Conservation (phyloP, 1,140 invertebrate species). For the Sinella curviseta region DNA sequence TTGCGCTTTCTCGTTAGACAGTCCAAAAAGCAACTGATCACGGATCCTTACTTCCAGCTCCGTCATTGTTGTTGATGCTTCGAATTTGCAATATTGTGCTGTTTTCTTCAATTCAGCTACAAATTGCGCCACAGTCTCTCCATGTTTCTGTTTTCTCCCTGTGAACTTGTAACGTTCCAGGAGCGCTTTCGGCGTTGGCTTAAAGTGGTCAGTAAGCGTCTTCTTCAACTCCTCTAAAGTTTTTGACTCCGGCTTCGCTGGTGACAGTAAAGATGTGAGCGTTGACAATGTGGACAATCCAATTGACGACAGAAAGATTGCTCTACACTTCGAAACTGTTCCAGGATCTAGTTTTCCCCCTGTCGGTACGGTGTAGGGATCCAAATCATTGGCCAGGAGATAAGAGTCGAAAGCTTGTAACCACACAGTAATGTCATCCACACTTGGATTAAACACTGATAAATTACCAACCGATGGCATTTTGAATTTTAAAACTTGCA, state of each 20-base stretch:
- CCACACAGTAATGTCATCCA: conserved; percentile 13
- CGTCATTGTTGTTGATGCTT: not conserved
- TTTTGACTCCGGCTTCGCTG: not conserved
- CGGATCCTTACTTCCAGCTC: not conserved
- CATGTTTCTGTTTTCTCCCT: conserved; percentile 8
- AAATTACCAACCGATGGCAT: conserved; percentile 8
- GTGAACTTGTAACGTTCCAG: conserved; percentile 6
- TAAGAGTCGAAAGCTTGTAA: not conserved
- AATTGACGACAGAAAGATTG: not conserved
- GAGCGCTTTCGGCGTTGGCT: conserved; percentile 13
- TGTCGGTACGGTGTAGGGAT: not conserved
- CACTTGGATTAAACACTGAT: not conserved
- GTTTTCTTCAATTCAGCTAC: not conserved
- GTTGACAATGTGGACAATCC: not conserved
- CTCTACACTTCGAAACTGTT: not conserved
- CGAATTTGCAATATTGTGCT: conserved; percentile 16
- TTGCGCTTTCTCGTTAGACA: not conserved
- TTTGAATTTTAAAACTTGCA: not conserved
- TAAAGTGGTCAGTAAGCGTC: not conserved
- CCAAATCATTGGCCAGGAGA: not conserved
- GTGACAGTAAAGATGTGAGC: not conserved
- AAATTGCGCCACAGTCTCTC: not conserved
- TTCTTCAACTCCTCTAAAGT: not conserved
- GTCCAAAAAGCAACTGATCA: conserved; percentile 8
- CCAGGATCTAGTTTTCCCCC: not conserved